These are phyloP conservation scores for Tuberolachnus salignus DNA, from an alignment of 2,888 invertebrate species.

Conservation along the genomic window DNA sequence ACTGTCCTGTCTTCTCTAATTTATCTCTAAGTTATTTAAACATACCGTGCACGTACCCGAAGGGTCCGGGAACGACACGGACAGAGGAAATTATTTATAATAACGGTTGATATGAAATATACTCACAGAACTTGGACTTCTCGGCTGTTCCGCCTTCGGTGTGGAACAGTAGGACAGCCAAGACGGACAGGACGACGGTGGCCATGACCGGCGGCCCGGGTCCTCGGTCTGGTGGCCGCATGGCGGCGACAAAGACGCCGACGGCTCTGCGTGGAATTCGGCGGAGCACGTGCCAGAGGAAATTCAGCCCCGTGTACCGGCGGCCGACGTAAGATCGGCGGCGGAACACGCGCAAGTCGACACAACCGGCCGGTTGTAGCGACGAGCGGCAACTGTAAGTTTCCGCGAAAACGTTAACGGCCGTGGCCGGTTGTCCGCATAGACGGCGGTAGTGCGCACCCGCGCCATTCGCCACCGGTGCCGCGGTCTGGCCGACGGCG, in stretches of 20 bases:
- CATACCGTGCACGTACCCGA: too few relatives aligned
- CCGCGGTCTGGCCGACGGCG: not conserved
- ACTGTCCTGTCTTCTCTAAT: too few relatives aligned
- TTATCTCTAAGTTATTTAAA: too few relatives aligned
- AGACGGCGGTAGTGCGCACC: not conserved
- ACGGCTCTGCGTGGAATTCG: not conserved
- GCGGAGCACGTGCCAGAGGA: not conserved
- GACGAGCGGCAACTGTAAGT: too few relatives aligned
- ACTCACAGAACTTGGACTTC: conserved; percentile 40
- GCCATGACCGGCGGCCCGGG: conserved; percentile 10
- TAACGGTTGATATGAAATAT: too few relatives aligned
- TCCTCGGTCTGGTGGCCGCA: conserved; percentile 44
- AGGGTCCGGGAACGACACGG: too few relatives aligned
- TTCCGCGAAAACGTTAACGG: not conserved
- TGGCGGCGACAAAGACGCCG: not conserved
- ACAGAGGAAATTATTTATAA: too few relatives aligned
- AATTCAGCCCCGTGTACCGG: too few relatives aligned
- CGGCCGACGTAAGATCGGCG: too few relatives aligned
- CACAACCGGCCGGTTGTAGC: too few relatives aligned
- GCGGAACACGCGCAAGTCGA: too few relatives aligned
- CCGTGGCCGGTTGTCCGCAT: not conserved
- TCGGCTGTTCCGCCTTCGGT: conserved; percentile 3
- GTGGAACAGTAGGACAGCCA: not conserved
- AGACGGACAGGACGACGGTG: not conserved
- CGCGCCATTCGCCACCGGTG: not conserved